These are phyloP conservation scores for Patella pellucida DNA, from an alignment of 2,888 invertebrate species.

Conservation along the genomic window DNA sequence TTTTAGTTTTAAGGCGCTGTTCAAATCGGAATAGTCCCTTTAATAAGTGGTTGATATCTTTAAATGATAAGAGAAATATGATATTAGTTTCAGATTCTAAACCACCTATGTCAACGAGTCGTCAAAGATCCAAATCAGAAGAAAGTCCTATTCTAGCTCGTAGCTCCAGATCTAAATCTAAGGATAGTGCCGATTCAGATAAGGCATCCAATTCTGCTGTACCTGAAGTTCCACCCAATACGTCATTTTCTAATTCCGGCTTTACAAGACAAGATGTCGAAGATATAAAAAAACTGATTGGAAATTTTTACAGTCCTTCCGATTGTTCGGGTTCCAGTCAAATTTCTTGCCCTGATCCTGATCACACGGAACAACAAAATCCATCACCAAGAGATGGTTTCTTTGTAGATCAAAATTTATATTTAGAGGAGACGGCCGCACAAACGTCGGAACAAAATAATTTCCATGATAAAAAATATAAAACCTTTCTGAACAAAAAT, in stretches of 20 bases:
- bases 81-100: no score
- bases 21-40: no score
- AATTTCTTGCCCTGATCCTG: slow-evolving; percentile 55
- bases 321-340: slow-evolving; percentile 57
- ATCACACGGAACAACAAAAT: background rate
- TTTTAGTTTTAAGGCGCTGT: no score
- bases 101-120: background rate
- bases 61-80: background rate
- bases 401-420: background rate
- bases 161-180: slow-evolving; percentile 18
- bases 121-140: slow-evolving; percentile 16
- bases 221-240: slow-evolving; percentile 25
- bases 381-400: background rate
- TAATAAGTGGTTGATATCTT: background rate
- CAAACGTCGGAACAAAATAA: background rate
- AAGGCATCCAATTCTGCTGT: background rate
- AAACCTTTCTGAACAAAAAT: background rate
- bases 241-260: slow-evolving; percentile 34
- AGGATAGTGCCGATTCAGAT: slow-evolving; percentile 10
- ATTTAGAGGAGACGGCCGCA: no score
- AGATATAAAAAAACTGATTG: slow-evolving; percentile 41
- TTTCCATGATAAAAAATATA: background rate
- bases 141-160: slow-evolving; percentile 15
- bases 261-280: slow-evolving; percentile 54
- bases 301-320: slow-evolving; percentile 34